Percentiles rank a stretch among this genome's conserved stretches.
phyloP scores from a whole-genome alignment of 2,888 invertebrate genomes.

The Eupithecia pulchellata region DNA sequence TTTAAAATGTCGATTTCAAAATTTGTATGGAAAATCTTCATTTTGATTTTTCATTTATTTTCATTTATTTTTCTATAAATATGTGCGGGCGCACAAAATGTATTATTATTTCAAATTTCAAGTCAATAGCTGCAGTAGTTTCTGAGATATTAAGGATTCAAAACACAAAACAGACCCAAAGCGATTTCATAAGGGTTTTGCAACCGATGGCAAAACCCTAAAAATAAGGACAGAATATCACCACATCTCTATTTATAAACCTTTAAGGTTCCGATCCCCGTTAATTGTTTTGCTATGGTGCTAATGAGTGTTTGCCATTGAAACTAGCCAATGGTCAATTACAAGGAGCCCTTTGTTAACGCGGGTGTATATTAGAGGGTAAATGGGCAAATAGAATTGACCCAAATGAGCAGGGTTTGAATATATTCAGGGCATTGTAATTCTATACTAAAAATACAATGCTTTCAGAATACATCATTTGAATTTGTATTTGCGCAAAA shows the following conservation, averaged over 20 bases:
- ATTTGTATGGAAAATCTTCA: too few relatives aligned
- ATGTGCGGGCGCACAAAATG: too few relatives aligned
- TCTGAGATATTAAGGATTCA: too few relatives aligned
- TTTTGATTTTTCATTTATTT: too few relatives aligned
- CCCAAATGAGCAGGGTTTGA: slow-evolving; percentile 5
- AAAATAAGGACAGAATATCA: not conserved
- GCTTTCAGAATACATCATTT: not conserved
- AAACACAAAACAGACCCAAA: not conserved
- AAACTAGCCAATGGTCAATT: slow-evolving; percentile 36
- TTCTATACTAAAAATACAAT: not conserved
- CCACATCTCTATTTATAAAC: not conserved
- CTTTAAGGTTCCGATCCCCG: slow-evolving; percentile 22
- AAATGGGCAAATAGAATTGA: slow-evolving; percentile 11
- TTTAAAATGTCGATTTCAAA: too few relatives aligned
- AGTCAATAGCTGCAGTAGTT: too few relatives aligned
- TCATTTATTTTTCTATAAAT: too few relatives aligned
- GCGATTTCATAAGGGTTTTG: not conserved
- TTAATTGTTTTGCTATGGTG: slow-evolving; percentile 31
- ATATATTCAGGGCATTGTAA: slow-evolving; percentile 9
- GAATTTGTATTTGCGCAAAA: not conserved
- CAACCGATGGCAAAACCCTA: too few relatives aligned
- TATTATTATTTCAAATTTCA: too few relatives aligned
- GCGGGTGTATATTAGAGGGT: slow-evolving; percentile 8
- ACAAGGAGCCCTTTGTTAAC: slow-evolving; percentile 23
- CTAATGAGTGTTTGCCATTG: slow-evolving; percentile 37